A percentile compares a stretch with the other conserved stretches of the same genome.
phyloP scores from a whole-genome alignment of 92 coral and sea anemone genomes.

The Paramuricea clavata region DNA sequence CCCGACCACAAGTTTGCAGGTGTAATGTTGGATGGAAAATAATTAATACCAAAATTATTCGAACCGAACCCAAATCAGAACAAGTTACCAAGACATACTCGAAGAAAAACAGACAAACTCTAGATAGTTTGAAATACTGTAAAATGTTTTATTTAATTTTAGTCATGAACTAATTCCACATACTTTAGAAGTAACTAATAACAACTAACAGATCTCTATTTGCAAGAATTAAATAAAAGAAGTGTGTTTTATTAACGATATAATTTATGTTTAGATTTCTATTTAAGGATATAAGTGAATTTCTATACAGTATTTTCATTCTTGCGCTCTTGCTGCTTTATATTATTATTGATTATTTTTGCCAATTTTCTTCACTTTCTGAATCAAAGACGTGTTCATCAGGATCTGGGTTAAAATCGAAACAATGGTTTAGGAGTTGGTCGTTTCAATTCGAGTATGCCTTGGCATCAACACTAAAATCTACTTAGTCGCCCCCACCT shows the following conservation, averaged over 20 bases:
- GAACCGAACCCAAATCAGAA: too few relatives aligned
- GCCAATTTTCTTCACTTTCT: conserved; percentile 9
- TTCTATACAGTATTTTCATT: not conserved
- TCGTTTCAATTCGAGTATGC: not conserved
- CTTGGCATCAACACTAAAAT: not conserved
- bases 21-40: too few relatives aligned
- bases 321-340: not conserved
- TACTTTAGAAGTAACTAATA: too few relatives aligned
- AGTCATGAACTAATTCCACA: not conserved
- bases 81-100: not conserved
- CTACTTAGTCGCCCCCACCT: too few relatives aligned
- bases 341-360: too few relatives aligned
- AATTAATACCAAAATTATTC: too few relatives aligned
- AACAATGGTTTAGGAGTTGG: not conserved
- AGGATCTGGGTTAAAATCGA: conserved; percentile 31
- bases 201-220: too few relatives aligned
- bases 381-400: conserved; percentile 9
- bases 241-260: too few relatives aligned
- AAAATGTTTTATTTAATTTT: not conserved
- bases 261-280: not conserved
- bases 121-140: not conserved
- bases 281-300: not conserved
- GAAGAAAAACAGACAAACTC: not conserved
- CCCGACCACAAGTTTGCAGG: too few relatives aligned
- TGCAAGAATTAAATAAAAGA: too few relatives aligned